Conservation (phyloP, 2,888 invertebrate genomes). For the Altica lythri region DNA sequence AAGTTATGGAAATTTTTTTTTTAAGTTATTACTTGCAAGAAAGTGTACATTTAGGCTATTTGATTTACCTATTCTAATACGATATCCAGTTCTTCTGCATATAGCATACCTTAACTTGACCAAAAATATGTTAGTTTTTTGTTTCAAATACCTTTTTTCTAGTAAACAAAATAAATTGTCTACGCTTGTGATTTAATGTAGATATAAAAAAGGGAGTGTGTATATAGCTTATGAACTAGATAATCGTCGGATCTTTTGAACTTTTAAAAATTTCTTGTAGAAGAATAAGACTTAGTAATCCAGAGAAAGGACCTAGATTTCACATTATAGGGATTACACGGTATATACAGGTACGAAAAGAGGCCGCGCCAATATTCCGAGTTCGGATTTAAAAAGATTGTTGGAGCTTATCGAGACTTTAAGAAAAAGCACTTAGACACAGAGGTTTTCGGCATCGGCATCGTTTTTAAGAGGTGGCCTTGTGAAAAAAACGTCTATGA, state of each 20-base stretch:
- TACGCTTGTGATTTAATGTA: conserved; percentile 7
- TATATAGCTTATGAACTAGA: conserved; percentile 49
- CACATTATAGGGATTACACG: conserved; percentile 57
- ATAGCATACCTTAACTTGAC: background rate
- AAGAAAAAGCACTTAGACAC: conserved; percentile 51
- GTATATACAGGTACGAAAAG: conserved; percentile 50
- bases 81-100: background rate
- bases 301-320: conserved; percentile 55
- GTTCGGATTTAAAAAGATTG: conserved; percentile 55
- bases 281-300: conserved; percentile 55
- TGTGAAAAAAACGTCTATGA: conserved; percentile 10
- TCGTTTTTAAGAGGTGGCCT: conserved; percentile 19
- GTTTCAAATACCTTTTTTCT: conserved; percentile 22
- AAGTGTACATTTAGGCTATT: too few species aligned
- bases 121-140: background rate
- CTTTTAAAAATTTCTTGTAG: conserved; percentile 50
- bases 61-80: too few species aligned
- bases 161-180: background rate
- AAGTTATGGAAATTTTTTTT: too few species aligned
- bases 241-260: conserved; percentile 55
- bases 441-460: conserved; percentile 43
- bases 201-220: conserved; percentile 34
- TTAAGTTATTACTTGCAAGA: too few species aligned
- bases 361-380: conserved; percentile 52
- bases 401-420: conserved; percentile 55